These are phyloP conservation scores for Neuroterus valhalla DNA, from an alignment of 1,140 invertebrate genomes.

Conservation along the genomic window DNA sequence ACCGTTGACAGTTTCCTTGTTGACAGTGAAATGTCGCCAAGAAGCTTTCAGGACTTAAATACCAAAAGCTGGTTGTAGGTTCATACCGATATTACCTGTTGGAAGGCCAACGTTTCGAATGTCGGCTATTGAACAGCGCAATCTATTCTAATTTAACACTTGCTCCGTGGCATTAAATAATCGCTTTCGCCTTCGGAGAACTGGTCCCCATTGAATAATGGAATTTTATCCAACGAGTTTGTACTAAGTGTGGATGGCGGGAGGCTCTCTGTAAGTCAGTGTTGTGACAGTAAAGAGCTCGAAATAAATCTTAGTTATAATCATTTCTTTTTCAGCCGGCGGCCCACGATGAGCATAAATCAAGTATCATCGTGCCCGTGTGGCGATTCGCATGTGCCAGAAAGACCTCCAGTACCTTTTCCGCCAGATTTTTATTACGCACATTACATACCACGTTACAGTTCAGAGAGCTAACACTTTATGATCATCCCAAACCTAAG, in stretches of 20 bases:
- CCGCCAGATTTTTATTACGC: slow-evolving; percentile 15
- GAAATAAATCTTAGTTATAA: slow-evolving; percentile 72
- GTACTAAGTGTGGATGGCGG: slow-evolving; percentile 53
- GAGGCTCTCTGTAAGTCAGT: slow-evolving; percentile 60
- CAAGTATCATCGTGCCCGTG: slow-evolving; percentile 55
- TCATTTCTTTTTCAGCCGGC: slow-evolving; percentile 68
- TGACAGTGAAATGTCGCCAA: slow-evolving; percentile 28
- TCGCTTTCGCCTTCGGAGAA: slow-evolving; percentile 65
- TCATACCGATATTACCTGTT: slow-evolving; percentile 25
- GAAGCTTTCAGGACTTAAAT: slow-evolving; percentile 27
- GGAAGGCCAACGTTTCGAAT: slow-evolving; percentile 22
- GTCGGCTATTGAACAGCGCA: slow-evolving; percentile 55
- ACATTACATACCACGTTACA: slow-evolving; percentile 1
- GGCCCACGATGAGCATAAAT: slow-evolving; percentile 67
- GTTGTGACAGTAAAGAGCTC: slow-evolving; percentile 71
- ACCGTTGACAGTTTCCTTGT: slow-evolving; percentile 22
- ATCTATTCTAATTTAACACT: slow-evolving; percentile 71
- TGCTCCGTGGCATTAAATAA: slow-evolving; percentile 68
- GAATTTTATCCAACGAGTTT: slow-evolving; percentile 67
- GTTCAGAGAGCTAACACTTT: neutral
- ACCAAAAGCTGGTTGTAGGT: slow-evolving; percentile 9
- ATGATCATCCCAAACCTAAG: neutral
- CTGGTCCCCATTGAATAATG: slow-evolving; percentile 69
- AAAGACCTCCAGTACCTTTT: slow-evolving; percentile 23
- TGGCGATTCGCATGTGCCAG: slow-evolving; percentile 25